These are phyloP conservation scores for Platycheirus rosarum DNA, from an alignment of 2,888 invertebrate species.

Conservation along the genomic window DNA sequence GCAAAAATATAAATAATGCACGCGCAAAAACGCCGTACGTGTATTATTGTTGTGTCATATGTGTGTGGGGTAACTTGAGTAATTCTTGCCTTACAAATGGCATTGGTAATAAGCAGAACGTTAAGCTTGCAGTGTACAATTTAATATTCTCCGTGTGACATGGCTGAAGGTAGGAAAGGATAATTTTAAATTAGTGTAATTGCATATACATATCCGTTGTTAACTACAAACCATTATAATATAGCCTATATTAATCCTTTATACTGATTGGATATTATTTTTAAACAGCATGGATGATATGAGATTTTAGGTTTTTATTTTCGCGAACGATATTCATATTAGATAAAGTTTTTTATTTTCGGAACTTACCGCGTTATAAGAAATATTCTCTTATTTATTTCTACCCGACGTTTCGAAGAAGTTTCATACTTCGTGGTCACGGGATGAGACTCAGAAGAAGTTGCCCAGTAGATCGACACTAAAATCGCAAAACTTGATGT, in stretches of 20 bases:
- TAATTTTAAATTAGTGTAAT: constrained; percentile 19
- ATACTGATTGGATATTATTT: constrained; percentile 5
- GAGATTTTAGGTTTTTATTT: no score
- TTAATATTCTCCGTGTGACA: constrained; percentile 32
- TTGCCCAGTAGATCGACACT: no score
- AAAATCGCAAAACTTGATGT: no score
- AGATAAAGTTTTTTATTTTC: no score
- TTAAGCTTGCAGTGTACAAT: constrained; percentile 3
- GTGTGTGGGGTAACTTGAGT: constrained; percentile 38
- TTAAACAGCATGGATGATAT: no score
- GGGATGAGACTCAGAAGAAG: no score
- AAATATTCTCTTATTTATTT: no score
- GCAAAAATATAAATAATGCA: constrained; percentile 61
- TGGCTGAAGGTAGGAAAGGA: constrained; percentile 1
- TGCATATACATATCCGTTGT: constrained; percentile 24
- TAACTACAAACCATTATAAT: neutral
- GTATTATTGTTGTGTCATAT: constrained; percentile 46
- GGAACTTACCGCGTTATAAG: no score
- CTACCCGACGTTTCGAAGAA: no score
- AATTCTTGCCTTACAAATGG: constrained; percentile 10
- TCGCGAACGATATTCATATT: no score
- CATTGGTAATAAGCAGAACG: constrained; percentile 17
- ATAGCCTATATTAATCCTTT: neutral
- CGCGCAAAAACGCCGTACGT: constrained; percentile 49
- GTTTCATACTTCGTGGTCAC: no score